Percentiles rank a stretch among this genome's conserved stretches.
Conservation (phyloP, 2,888 invertebrate genomes). For the Tipula lateralis region DNA sequence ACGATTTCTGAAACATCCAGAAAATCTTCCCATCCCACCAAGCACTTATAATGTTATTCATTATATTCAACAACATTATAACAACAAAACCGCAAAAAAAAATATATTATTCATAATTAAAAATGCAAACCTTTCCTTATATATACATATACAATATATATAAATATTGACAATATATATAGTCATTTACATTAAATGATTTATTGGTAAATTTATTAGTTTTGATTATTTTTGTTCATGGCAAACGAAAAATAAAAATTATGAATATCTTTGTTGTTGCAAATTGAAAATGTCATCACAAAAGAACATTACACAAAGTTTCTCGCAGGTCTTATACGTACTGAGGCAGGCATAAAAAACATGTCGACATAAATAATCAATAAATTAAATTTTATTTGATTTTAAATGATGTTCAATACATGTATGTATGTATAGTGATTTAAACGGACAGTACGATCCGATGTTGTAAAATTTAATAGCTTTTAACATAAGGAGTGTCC, state of each 20-base stretch:
- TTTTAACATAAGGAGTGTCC: too few relatives aligned
- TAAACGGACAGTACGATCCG: background rate
- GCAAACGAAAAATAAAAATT: background rate
- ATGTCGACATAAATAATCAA: background rate
- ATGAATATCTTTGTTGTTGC: background rate
- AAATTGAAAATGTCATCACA: background rate
- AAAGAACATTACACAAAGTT: background rate
- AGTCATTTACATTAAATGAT: constrained; percentile 19
- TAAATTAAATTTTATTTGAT: background rate
- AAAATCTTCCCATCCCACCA: background rate
- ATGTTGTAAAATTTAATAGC: background rate
- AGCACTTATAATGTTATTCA: background rate
- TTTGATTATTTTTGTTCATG: background rate
- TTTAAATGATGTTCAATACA: background rate
- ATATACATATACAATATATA: background rate
- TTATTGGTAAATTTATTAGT: background rate
- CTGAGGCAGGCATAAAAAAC: background rate
- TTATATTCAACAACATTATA: background rate
- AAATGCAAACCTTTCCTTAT: background rate
- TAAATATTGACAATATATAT: background rate
- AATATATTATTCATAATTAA: background rate
- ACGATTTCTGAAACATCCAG: background rate
- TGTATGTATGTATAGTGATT: background rate
- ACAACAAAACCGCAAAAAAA: background rate
- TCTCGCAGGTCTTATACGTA: background rate